phyloP scores from a whole-genome alignment of 2,888 invertebrate species.

The Orchestes rusci region DNA sequence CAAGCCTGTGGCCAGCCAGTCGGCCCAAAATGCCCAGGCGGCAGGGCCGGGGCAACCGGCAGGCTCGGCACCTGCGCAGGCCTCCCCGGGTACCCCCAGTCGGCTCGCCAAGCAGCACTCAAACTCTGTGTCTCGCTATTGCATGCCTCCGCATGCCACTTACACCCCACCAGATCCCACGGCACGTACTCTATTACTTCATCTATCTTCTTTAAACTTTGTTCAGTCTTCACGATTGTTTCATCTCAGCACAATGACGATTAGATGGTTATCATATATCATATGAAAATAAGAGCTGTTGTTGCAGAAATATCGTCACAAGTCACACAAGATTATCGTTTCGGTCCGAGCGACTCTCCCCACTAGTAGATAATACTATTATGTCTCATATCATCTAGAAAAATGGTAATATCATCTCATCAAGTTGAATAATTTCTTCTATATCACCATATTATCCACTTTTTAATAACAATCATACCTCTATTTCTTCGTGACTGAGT shows the following conservation, averaged over 20 bases:
- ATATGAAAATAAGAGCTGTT: no score
- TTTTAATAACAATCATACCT: no score
- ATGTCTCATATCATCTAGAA: no score
- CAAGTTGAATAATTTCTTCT: no score
- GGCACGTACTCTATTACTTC: constrained; percentile 47
- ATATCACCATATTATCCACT: no score
- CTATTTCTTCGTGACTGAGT: no score
- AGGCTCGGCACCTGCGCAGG: constrained; percentile 29
- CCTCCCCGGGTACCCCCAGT: constrained; percentile 42
- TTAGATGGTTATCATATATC: no score
- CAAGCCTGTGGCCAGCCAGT: constrained; percentile 41
- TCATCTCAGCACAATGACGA: constrained; percentile 5
- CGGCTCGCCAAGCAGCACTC: constrained; percentile 45
- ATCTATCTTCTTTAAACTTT: constrained; percentile 33
- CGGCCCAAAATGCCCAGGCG: constrained; percentile 30
- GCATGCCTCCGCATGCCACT: constrained; percentile 56
- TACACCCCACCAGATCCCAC: constrained; percentile 54
- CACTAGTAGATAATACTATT: no score
- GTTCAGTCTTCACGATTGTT: constrained; percentile 4
- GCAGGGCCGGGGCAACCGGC: constrained; percentile 24
- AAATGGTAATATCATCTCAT: no score
- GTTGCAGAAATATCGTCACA: no score
- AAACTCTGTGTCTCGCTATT: constrained; percentile 51
- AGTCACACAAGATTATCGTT: no score
- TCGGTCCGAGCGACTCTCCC: no score